phyloP scores from a whole-genome alignment of 2,113 vertebrate species.

The Apteryx owenii region DNA sequence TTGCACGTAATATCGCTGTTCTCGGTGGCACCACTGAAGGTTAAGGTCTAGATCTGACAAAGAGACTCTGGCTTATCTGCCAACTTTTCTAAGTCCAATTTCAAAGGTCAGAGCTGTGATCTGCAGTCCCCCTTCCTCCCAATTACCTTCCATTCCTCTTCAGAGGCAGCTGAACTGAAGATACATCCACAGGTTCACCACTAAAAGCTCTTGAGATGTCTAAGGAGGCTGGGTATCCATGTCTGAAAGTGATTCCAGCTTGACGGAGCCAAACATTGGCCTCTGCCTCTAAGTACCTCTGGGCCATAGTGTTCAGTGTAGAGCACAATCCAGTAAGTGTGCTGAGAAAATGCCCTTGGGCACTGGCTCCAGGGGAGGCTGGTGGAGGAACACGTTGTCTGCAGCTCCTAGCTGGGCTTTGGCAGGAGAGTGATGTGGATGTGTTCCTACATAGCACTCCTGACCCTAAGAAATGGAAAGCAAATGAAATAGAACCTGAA shows the following conservation, averaged over 20 bases:
- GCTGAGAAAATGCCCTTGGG: neutral
- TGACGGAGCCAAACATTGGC: neutral
- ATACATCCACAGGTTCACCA: neutral
- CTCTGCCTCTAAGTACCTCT: too few species aligned
- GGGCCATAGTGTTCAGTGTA: too few species aligned
- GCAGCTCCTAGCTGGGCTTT: neutral
- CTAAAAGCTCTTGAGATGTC: neutral
- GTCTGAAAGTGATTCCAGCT: neutral
- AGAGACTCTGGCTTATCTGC: neutral
- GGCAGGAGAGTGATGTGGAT: neutral
- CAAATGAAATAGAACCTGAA: neutral
- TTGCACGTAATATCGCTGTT: fast-evolving
- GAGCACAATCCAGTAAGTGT: neutral
- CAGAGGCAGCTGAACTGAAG: neutral
- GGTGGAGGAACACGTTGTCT: neutral
- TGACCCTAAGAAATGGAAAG: too few species aligned
- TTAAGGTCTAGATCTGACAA: neutral
- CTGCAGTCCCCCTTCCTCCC: neutral
- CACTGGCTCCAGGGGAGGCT: neutral
- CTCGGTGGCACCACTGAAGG: neutral
- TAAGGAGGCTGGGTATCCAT: neutral
- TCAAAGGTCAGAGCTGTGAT: neutral
- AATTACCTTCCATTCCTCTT: neutral
- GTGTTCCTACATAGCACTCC: neutral
- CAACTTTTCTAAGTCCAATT: neutral